Conservation (phyloP, 2,113 vertebrate genomes). For the Entomyzon cyanotis region DNA sequence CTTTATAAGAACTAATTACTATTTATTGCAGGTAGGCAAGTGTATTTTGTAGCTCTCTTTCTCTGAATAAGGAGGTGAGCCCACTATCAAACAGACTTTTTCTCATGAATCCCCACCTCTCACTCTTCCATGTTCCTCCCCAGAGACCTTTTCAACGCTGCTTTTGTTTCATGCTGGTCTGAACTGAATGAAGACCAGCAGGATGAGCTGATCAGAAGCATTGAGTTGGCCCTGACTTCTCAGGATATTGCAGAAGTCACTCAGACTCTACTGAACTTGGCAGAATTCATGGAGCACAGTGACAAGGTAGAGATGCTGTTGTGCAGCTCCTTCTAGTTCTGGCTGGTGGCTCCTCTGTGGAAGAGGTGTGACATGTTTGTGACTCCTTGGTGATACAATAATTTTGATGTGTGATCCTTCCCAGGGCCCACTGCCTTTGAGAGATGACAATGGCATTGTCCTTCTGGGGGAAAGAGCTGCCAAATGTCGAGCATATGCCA, state of each 20-base stretch:
- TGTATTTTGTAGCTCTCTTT: neutral
- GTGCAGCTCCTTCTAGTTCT: neutral
- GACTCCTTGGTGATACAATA: fast-evolving
- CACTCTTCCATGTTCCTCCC: neutral
- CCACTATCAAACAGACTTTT: neutral
- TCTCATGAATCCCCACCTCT: neutral
- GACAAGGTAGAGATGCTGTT: conserved; percentile 85
- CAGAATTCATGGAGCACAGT: conserved; percentile 99
- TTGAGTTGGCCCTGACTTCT: conserved; percentile 93
- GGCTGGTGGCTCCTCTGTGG: neutral
- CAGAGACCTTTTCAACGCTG: conserved; percentile 97
- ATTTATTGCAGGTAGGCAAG: neutral
- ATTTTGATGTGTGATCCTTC: neutral
- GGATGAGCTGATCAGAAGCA: conserved; percentile 97
- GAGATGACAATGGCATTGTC: conserved; percentile 97
- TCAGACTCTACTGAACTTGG: conserved; percentile 94
- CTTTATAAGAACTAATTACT: neutral
- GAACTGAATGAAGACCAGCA: conserved; percentile 97
- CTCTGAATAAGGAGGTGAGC: neutral
- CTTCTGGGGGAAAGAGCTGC: conserved; percentile 94
- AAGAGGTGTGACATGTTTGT: neutral
- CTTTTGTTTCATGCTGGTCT: conserved; percentile 98
- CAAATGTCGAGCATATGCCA: conserved; percentile 96
- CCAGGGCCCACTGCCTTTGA: conserved; percentile 92
- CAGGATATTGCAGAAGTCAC: conserved; percentile 99